Evolutionary conservation across 2,888 invertebrate genomes (phyloP), one percentile per base, ranked within the genome.

Genomic region (Antheraea assamensis): DNA sequence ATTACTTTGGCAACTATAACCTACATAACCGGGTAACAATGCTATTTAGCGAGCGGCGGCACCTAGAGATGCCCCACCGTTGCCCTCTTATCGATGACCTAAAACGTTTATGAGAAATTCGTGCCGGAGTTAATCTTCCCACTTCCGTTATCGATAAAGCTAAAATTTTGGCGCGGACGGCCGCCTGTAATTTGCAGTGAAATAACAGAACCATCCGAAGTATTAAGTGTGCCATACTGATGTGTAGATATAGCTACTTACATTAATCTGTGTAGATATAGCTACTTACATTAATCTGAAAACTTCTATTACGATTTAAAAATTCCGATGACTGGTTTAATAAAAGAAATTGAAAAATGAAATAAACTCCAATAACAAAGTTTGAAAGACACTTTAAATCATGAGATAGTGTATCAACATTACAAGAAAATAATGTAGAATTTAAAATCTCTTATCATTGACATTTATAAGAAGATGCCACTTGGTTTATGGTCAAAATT

Each of bases 61-160:
- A 68, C 68, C 61, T 35, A 68, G 68, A 68, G 68, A 68, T 68
- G 66, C n/a, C 75, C 78, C 73, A 75, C 78, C 76, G 72, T 61
- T 49, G 73, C 75, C 76, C 78, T 82, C 85, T 88, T 90, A 91
- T 89, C 90, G 89, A 85, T 87, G 87, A 82, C 89, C 89, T 87
- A 85, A 87, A 91, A 90, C 86, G 89, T 90, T 90, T 91, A 90
- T 90, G 89, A 90, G 92, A 84, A 88, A 89, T 90, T 92, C 92
- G 92, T 91, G 92, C 87, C 88, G 81, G 82, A 85, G 87, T 86
- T 91, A 92, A 92, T 92, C 92, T 90, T 84, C 84, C 81, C 82
- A 81, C 88, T 93, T 92, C 92, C 93, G 92, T 81, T 88, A 87
- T 87, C 91, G 92, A 92, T 91, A 90, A 91, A 90, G 89, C 85